Base-by-base conservation (phyloP, 1,140 invertebrate species). In the Stegodyphus mimosarum region DNA sequence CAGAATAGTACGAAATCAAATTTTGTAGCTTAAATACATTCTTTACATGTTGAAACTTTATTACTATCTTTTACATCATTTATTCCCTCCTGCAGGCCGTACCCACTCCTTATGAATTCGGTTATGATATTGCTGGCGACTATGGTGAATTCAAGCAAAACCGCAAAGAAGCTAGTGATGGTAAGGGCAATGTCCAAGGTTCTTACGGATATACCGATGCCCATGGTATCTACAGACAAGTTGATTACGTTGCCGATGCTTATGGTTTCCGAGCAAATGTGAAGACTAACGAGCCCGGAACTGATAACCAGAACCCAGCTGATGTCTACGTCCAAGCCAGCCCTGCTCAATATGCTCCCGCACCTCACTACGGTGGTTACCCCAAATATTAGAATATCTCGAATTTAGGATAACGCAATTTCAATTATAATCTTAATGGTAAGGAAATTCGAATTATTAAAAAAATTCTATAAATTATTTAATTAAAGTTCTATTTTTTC, bases 201-300 rank as follows among this genome's bases (percentile, higher is more conserved):
- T 77, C 60, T 11, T 88, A 88, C 79, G 86, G 77, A 10, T 88
- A 87, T 72, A 87, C 79, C 50, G 88, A 88, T 55, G 80, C 88
- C 18, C 66, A 88, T 63, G 88, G 88, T 13, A 87, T 88, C 67
- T 86, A 86, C 71, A 70, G 88, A 50, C 81, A 86, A 17, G 88
- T 88, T n/a, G 86, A 88, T 53, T 88, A 88, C 81, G 87, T 78
- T 13, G 88, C 88, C 72, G 88, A 88, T 73, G 87, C 79, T 49
- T 66, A 88, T 55, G 88, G 88, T 60, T 88, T 88, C 86, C 75
- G 86, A 6, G 88, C 88, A 67, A 79, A 86, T 6, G 86, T 88
- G 13, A 88, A 88, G 79, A 88, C 88, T 85, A 88, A 88, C 85
- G 87, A 88, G 69, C 88, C 88, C 9, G 87, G 88, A 80, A 88